These are phyloP conservation scores for Pemphredon lugubris DNA, from an alignment of 2,888 invertebrate genomes.

Conservation along the genomic window DNA sequence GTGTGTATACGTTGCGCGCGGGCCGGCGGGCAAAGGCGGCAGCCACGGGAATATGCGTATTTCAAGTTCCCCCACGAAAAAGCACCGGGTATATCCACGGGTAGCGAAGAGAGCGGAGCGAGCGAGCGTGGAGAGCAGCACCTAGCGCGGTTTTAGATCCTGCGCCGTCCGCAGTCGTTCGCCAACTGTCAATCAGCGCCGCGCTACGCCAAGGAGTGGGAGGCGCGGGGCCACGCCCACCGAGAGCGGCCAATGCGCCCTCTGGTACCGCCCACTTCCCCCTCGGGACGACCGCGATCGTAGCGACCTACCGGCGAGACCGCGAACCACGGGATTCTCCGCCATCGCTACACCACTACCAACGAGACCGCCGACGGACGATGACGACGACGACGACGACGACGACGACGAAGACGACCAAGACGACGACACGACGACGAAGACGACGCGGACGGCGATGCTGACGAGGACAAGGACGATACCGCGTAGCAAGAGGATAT, in stretches of 20 bases:
- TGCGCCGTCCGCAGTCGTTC: conserved; percentile 86
- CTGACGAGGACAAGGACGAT: conserved; percentile 27
- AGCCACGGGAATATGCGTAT: conserved; percentile 63
- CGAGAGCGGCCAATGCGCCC: conserved; percentile 74
- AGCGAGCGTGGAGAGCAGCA: conserved; percentile 76
- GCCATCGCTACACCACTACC: conserved; percentile 79
- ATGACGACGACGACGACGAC: conserved; percentile 50
- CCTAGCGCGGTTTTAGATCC: conserved; percentile 82
- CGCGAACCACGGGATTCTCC: conserved; percentile 71
- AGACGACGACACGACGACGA: conserved; percentile 17
- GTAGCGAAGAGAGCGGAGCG: conserved; percentile 65
- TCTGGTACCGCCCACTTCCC: conserved; percentile 68
- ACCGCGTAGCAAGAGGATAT: neutral
- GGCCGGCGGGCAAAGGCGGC: conserved; percentile 61
- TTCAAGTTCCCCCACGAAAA: conserved; percentile 68
- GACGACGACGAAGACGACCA: conserved; percentile 8
- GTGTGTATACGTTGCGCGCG: conserved; percentile 54
- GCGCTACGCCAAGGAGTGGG: conserved; percentile 83
- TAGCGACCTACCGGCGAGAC: conserved; percentile 72
- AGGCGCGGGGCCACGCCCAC: conserved; percentile 81
- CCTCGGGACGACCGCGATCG: conserved; percentile 59
- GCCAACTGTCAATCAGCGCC: conserved; percentile 86
- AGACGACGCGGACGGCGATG: conserved; percentile 9
- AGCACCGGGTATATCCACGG: conserved; percentile 63
- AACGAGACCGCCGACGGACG: conserved; percentile 61